These are phyloP conservation scores for Drosophila elegans DNA, from an alignment of 1,140 invertebrate genomes.

Conservation along the genomic window DNA sequence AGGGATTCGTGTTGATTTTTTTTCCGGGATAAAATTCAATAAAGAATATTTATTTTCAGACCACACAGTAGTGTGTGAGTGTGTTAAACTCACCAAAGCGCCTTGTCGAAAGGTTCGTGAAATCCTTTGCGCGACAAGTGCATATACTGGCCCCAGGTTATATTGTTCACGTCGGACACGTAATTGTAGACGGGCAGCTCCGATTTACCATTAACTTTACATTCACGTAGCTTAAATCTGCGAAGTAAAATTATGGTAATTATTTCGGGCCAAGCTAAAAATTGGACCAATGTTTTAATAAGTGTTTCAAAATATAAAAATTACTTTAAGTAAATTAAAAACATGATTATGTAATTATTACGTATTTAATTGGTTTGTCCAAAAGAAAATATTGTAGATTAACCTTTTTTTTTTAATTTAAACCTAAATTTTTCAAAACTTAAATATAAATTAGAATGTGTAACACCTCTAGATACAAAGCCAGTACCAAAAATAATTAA, in stretches of 20 bases:
- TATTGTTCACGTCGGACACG: constrained; percentile 81
- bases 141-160: constrained; percentile 86
- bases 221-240: constrained; percentile 58
- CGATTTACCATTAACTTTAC: constrained; percentile 46
- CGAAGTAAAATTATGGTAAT: background rate
- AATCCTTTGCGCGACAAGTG: constrained; percentile 82
- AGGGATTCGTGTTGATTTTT: constrained; percentile 22
- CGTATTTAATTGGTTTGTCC: no score
- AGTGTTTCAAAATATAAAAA: no score
- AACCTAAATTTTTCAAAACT: no score
- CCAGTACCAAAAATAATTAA: no score
- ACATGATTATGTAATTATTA: no score
- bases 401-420: no score
- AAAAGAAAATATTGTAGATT: no score
- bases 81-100: constrained; percentile 71
- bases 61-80: constrained; percentile 1
- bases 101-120: constrained; percentile 84
- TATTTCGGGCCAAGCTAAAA: background rate
- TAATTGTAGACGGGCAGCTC: constrained; percentile 86
- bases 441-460: no score
- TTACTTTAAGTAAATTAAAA: no score
- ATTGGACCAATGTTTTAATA: no score
- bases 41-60: constrained; percentile 55
- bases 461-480: no score
- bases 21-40: constrained; percentile 46